A percentile compares a stretch with the other conserved stretches of the same genome.
These are phyloP conservation scores for Mesochorus sp. DNA, from an alignment of 2,888 invertebrate species.

Conservation along the genomic window DNA sequence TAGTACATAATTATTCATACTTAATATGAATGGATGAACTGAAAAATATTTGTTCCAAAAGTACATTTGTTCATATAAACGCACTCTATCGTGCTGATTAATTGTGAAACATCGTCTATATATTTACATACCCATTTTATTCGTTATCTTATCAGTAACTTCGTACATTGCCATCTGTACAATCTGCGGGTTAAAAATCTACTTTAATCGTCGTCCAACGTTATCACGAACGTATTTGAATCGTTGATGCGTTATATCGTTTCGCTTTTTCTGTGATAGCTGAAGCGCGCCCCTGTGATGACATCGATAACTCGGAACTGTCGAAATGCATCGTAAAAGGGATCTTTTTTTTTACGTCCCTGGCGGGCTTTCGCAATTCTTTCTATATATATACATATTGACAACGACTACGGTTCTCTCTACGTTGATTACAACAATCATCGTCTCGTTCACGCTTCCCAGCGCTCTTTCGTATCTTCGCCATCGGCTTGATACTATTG, in stretches of 20 bases:
- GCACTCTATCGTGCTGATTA: too few relatives aligned
- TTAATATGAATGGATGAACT: too few relatives aligned
- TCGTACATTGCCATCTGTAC: conserved; percentile 1
- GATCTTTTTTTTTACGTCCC: conserved; percentile 13
- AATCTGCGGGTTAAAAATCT: not conserved
- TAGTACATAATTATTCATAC: too few relatives aligned
- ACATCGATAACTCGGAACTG: conserved; percentile 44
- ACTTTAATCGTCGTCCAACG: conserved; percentile 1
- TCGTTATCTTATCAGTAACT: conserved; percentile 18
- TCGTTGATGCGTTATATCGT: conserved; percentile 35
- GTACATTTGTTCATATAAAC: too few relatives aligned
- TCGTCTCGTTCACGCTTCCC: conserved; percentile 23
- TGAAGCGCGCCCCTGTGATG: conserved; percentile 13
- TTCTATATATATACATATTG: conserved; percentile 3
- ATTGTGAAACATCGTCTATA: not conserved
- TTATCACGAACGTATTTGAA: conserved; percentile 24
- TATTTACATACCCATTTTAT: not conserved
- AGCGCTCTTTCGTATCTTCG: conserved; percentile 5
- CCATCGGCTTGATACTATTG: not conserved
- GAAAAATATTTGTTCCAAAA: too few relatives aligned
- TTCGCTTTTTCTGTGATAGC: conserved; percentile 15
- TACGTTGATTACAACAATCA: conserved; percentile 51
- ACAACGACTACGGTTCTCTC: conserved; percentile 14
- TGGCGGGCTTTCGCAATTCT: conserved; percentile 36
- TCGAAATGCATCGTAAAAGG: conserved; percentile 39